Conservation (phyloP, 53 echinoderm and acorn worm genomes). For the Hippasteria phrygiana region DNA sequence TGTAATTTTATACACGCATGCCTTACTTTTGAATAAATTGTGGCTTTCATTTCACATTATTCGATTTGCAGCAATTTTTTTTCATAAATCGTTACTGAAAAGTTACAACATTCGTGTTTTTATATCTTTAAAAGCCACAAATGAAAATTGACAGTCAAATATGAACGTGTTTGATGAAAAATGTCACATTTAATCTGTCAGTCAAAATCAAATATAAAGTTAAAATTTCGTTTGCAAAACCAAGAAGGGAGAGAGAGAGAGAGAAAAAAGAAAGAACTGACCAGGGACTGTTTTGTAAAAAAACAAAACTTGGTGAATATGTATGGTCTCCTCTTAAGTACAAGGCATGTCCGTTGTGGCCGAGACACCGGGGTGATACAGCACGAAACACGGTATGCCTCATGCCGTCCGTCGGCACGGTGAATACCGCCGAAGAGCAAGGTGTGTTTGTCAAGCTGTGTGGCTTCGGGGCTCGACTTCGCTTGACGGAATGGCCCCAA, state of each 20-base stretch:
- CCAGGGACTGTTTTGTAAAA: neutral
- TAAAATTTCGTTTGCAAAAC: neutral
- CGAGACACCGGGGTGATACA: neutral
- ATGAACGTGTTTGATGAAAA: no score
- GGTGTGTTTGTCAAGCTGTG: slow-evolving; percentile 63
- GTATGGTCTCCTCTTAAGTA: neutral
- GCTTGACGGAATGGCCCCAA: slow-evolving; percentile 17
- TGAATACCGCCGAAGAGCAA: neutral
- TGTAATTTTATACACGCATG: no score
- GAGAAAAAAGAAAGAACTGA: neutral
- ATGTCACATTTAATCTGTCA: slow-evolving; percentile 2
- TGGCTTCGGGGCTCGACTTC: slow-evolving; percentile 19
- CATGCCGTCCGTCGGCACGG: neutral
- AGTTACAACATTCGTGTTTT: no score
- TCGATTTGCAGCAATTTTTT: no score
- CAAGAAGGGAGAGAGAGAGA: neutral
- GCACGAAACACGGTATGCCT: neutral
- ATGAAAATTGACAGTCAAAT: no score
- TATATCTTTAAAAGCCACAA: no score
- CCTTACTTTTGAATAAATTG: no score
- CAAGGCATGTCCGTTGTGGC: neutral
- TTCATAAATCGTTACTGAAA: no score
- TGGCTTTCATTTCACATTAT: no score
- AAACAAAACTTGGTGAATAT: neutral
- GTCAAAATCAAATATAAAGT: neutral